A percentile compares a stretch with the other conserved stretches of the same genome.
These are phyloP conservation scores for Copidosoma aretas DNA, from an alignment of 2,888 invertebrate genomes.

Conservation along the genomic window DNA sequence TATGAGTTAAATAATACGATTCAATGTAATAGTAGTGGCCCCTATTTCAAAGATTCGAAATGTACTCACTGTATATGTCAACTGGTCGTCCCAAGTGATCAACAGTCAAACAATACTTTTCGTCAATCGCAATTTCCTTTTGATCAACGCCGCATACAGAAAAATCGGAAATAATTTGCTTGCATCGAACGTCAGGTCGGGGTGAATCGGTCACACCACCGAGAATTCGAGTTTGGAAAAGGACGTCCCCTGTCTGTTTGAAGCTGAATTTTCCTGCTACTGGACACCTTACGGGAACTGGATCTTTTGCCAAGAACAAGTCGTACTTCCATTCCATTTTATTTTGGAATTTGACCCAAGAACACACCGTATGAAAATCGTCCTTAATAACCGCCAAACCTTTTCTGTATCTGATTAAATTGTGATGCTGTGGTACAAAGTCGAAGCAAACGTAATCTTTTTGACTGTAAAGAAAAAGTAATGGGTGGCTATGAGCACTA, in stretches of 20 bases:
- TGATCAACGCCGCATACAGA: constrained; percentile 95
- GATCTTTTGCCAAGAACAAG: constrained; percentile 83
- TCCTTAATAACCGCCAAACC: constrained; percentile 89
- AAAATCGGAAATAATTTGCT: constrained; percentile 92
- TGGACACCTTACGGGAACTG: constrained; percentile 91
- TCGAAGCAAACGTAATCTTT: constrained; percentile 98
- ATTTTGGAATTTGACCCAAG: constrained; percentile 91
- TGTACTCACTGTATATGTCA: constrained; percentile 84
- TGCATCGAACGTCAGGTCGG: constrained; percentile 89
- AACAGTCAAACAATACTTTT: constrained; percentile 94
- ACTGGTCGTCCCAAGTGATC: constrained; percentile 94
- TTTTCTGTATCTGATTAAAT: constrained; percentile 88
- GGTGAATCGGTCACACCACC: constrained; percentile 95
- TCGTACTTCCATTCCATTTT: constrained; percentile 87
- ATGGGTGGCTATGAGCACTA: no score
- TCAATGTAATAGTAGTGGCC: no score
- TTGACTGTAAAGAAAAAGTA: constrained; percentile 71
- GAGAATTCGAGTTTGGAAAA: constrained; percentile 90
- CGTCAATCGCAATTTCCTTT: constrained; percentile 92
- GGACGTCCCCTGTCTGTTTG: constrained; percentile 87
- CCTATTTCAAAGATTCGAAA: background rate
- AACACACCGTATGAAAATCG: constrained; percentile 90
- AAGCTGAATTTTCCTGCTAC: constrained; percentile 97
- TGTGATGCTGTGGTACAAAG: constrained; percentile 94
- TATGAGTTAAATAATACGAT: constrained; percentile 45